Evolutionary conservation across 1,140 invertebrate species (phyloP).

Genomic region (Trachelipus rathkii): DNA sequence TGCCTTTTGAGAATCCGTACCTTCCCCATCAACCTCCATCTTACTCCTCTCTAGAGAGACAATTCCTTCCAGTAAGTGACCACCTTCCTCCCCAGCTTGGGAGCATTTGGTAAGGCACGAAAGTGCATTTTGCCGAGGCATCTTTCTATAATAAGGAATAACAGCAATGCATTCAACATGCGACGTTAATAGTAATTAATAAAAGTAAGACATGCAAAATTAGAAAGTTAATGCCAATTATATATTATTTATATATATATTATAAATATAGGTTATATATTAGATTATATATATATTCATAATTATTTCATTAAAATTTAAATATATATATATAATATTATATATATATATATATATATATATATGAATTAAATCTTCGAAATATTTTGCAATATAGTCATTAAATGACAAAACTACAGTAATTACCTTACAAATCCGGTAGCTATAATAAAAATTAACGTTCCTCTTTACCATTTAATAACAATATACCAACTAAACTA

Average conservation of each 20-base stretch:
- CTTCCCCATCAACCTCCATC: not conserved
- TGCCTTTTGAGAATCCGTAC: not conserved
- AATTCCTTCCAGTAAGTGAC: not conserved
- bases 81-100: not conserved
- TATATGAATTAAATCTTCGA: no score
- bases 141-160: not conserved
- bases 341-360: no score
- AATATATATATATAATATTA: no score
- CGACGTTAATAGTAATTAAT: not conserved
- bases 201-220: no score
- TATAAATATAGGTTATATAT: constrained; percentile 17
- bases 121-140: not conserved
- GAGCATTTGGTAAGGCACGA: not conserved
- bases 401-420: no score
- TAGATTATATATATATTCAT: constrained; percentile 17
- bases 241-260: constrained; percentile 17
- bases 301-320: no score
- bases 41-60: not conserved
- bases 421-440: no score
- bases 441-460: no score
- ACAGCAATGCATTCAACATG: constrained; percentile 1
- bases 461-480: no score
- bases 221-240: not conserved
- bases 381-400: no score
- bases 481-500: no score